Conservation (phyloP, 2,113 vertebrate genomes). For the Puntigrus tetrazona region DNA sequence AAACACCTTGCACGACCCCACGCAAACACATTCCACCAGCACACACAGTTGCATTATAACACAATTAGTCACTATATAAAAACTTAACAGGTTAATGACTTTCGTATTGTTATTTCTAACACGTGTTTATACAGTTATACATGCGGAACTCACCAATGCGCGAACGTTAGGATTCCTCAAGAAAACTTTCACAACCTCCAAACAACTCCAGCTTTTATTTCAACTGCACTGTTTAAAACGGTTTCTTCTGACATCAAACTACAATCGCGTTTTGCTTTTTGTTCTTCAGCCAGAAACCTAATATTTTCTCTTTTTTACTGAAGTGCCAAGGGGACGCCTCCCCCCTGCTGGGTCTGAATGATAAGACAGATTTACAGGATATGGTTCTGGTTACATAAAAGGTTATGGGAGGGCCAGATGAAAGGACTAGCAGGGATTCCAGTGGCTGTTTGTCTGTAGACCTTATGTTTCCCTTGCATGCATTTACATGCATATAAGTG, state of each 20-base stretch:
- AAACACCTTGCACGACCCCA: background rate
- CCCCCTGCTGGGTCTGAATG: background rate
- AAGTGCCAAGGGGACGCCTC: background rate
- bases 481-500: background rate
- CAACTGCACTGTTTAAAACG: background rate
- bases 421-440: background rate
- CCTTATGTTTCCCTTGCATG: too few relatives aligned
- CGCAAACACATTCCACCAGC: background rate
- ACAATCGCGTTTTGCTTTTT: background rate
- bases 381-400: conserved; percentile 1
- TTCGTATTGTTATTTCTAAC: background rate
- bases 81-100: background rate
- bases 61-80: background rate
- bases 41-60: background rate
- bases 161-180: background rate
- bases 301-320: background rate
- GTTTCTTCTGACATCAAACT: background rate
- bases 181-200: background rate
- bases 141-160: background rate
- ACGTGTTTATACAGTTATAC: background rate
- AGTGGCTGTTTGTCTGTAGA: background rate
- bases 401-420: background rate
- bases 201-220: background rate
- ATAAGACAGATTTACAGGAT: background rate
- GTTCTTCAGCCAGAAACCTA: background rate